phyloP scores from a whole-genome alignment of 2,888 invertebrate species.

The Tethea ocularis region DNA sequence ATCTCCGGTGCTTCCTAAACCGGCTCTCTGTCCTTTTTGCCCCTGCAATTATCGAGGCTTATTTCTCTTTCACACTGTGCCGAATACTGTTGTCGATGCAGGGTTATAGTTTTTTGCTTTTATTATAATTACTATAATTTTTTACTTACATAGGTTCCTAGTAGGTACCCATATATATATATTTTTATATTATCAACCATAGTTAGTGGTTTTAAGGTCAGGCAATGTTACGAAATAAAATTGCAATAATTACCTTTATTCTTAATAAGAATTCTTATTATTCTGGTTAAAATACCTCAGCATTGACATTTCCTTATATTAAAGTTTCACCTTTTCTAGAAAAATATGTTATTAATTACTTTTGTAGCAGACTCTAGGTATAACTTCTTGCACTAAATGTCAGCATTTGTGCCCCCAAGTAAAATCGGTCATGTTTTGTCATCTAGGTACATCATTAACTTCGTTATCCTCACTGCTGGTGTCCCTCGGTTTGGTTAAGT shows the following conservation, averaged over 20 bases:
- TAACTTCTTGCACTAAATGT: not conserved
- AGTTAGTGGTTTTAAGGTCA: slow-evolving; percentile 33
- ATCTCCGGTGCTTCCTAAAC: slow-evolving; percentile 34
- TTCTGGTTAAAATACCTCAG: not conserved
- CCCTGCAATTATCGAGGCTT: slow-evolving; percentile 17
- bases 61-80: slow-evolving; percentile 31
- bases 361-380: no score
- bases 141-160: slow-evolving; percentile 14
- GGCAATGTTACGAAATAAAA: slow-evolving; percentile 28
- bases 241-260: slow-evolving; percentile 1
- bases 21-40: slow-evolving; percentile 30
- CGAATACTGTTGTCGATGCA: slow-evolving; percentile 36
- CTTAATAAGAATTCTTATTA: not conserved
- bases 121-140: slow-evolving; percentile 41
- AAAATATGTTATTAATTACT: not conserved
- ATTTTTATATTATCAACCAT: slow-evolving; percentile 15
- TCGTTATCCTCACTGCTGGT: not conserved
- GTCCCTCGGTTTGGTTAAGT: no score
- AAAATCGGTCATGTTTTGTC: not conserved
- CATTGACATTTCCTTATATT: slow-evolving; percentile 1
- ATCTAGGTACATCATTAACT: not conserved
- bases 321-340: not conserved
- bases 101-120: slow-evolving; percentile 27
- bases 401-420: not conserved
- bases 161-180: slow-evolving; percentile 21